Percentiles rank a stretch among this genome's conserved stretches.
Evolutionary conservation across 2,113 vertebrate genomes (phyloP).

Genomic region (Galeopterus variegatus): DNA sequence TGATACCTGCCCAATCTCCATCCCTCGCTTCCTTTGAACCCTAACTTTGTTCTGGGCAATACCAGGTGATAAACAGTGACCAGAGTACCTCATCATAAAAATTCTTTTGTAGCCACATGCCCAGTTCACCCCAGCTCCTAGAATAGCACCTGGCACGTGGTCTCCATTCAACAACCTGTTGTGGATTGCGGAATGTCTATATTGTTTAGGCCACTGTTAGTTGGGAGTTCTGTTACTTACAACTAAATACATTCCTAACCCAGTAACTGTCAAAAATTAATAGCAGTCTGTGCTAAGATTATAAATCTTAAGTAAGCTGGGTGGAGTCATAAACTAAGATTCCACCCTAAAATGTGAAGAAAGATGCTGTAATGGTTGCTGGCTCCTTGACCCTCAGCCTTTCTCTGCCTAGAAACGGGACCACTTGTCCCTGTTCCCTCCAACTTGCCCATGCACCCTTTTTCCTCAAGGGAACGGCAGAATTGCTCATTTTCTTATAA

Average conservation of each 20-base stretch:
- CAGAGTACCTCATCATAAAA: not conserved
- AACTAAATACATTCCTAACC: not conserved
- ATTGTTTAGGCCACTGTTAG: not conserved
- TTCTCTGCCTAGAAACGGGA: not conserved
- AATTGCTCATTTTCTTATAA: not conserved
- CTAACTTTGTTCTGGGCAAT: not conserved
- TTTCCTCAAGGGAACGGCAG: not conserved
- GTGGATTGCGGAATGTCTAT: not conserved
- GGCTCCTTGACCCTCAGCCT: not conserved
- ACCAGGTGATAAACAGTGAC: not conserved
- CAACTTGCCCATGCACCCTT: not conserved
- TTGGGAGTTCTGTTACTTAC: not conserved
- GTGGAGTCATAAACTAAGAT: not conserved
- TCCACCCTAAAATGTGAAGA: not conserved
- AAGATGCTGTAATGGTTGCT: not conserved
- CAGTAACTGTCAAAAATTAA: not conserved
- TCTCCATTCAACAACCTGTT: not conserved
- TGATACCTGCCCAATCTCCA: not conserved
- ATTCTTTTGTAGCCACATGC: rapidly evolving
- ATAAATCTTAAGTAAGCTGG: not conserved
- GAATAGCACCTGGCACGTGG: rapidly evolving
- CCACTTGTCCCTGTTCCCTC: rapidly evolving
- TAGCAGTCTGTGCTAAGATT: not conserved
- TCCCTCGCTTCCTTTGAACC: not conserved
- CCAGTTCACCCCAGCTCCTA: not conserved